A percentile compares a stretch with the other conserved stretches of the same genome.
phyloP scores from a whole-genome alignment of 2,113 vertebrate genomes.

The Antennarius striatus region DNA sequence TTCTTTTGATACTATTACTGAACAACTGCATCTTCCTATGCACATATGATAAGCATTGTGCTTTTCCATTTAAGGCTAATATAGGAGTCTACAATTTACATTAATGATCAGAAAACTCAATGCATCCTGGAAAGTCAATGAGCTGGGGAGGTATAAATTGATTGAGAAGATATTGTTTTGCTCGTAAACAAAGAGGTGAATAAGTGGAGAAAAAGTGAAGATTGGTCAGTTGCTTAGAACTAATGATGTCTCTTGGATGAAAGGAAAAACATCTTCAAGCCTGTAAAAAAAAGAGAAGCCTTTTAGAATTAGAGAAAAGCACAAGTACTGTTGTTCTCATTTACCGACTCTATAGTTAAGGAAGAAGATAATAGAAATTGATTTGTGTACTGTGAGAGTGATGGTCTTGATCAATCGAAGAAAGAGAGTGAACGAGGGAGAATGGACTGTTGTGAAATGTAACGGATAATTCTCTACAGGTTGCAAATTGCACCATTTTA shows the following conservation, averaged over 20 bases:
- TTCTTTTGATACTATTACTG: slow-evolving; percentile 21
- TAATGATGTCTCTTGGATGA: too few species aligned
- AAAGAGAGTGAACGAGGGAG: too few species aligned
- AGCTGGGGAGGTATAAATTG: too few species aligned
- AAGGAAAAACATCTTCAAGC: too few species aligned
- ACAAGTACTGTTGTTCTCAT: not conserved
- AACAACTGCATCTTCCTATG: slow-evolving; percentile 14
- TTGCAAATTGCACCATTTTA: too few species aligned
- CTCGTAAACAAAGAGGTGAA: too few species aligned
- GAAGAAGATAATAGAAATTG: not conserved
- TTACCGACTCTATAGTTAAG: not conserved
- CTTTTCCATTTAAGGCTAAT: slow-evolving; percentile 26
- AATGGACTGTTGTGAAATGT: too few species aligned
- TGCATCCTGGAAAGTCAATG: not conserved
- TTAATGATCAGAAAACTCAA: not conserved
- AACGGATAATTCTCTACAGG: too few species aligned
- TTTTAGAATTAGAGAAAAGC: not conserved
- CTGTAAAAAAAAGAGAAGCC: not conserved
- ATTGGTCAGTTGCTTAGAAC: too few species aligned
- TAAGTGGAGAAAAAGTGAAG: too few species aligned
- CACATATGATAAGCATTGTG: slow-evolving; percentile 10
- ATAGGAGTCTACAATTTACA: slow-evolving; percentile 18
- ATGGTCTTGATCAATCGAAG: too few species aligned
- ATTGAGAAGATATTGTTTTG: not conserved
- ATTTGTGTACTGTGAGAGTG: not conserved